These are phyloP conservation scores for Acleris holmiana DNA, from an alignment of 2,888 invertebrate species.

Conservation along the genomic window DNA sequence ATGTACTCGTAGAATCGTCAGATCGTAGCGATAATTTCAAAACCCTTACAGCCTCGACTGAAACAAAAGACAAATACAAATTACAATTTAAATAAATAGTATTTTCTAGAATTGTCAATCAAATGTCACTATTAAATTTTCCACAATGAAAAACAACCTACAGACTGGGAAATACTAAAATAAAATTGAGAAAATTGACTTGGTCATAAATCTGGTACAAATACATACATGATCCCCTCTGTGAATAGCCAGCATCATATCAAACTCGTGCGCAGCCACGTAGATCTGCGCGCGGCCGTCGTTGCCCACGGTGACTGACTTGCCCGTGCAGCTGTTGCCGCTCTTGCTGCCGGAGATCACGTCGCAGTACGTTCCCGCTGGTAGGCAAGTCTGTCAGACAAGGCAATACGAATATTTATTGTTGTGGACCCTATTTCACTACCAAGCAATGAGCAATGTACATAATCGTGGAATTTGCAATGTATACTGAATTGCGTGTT, in stretches of 20 bases:
- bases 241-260: constrained; percentile 88
- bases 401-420: too few relatives aligned
- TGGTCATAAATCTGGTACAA: too few relatives aligned
- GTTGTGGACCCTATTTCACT: too few relatives aligned
- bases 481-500: too few relatives aligned
- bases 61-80: constrained; percentile 50
- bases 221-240: constrained; percentile 54
- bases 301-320: constrained; percentile 83
- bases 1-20: not conserved
- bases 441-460: too few relatives aligned
- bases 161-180: too few relatives aligned
- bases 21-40: not conserved
- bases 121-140: too few relatives aligned
- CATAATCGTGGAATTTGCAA: too few relatives aligned
- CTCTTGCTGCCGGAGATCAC: constrained; percentile 87
- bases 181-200: too few relatives aligned
- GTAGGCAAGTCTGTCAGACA: constrained; percentile 83
- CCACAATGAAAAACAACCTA: too few relatives aligned
- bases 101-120: too few relatives aligned
- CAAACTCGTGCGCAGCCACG: constrained; percentile 79
- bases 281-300: constrained; percentile 83
- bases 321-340: constrained; percentile 86
- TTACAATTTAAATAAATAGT: too few relatives aligned
- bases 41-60: constrained; percentile 67
- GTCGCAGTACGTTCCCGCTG: constrained; percentile 91